Evolutionary conservation across 1,140 invertebrate genomes (phyloP), one percentile per base, ranked within the genome.

Genomic region (Spodoptera litura): DNA sequence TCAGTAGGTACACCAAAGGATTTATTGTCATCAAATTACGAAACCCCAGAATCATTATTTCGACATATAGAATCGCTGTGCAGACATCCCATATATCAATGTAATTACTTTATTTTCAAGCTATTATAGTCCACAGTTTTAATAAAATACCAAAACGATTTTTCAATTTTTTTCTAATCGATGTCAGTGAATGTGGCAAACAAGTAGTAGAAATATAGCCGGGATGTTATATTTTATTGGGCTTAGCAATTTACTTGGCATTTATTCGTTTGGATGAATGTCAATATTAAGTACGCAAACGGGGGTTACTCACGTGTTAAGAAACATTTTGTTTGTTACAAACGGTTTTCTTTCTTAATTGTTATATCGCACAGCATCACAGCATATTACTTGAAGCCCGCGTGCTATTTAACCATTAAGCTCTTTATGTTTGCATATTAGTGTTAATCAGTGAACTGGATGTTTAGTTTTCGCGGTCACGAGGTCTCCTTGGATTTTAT

Each of bases 361-460:
- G 38, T 64, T 64, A 64, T 20, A 49, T 64, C 62, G 62, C 62
- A 64, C 62, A 64, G 62, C 62, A 49, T 49, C 25, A n/a, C 31
- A 59, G 8, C 38, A 44, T 64, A 49, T 27, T 13, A 25, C 10
- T 64, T 20, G 27, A 8, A 64, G 4, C 38, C 38, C n/a, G 38
- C 38, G n/a, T 8, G 38, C 38, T 49, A 20, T 44, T 15, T 49
- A n/a, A 31, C 62, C 15, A 49, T 49, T 35, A 61, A 61, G 44
- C 44, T 20, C 27, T 20, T 64, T 64, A 20, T 20, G 35, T 49
- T 64, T 38, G 13, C 13, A 61, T 61, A n/a, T 64, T 25, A 44
- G 35, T 4, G 44, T 64, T 64, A 20, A 20, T 44, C 38, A 64
- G 62, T 64, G 44, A 49, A 44, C 35, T 4, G 6, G 62, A 49